These are phyloP conservation scores for Amphibalanus amphitrite DNA, from an alignment of 1,140 invertebrate species.

Conservation along the genomic window DNA sequence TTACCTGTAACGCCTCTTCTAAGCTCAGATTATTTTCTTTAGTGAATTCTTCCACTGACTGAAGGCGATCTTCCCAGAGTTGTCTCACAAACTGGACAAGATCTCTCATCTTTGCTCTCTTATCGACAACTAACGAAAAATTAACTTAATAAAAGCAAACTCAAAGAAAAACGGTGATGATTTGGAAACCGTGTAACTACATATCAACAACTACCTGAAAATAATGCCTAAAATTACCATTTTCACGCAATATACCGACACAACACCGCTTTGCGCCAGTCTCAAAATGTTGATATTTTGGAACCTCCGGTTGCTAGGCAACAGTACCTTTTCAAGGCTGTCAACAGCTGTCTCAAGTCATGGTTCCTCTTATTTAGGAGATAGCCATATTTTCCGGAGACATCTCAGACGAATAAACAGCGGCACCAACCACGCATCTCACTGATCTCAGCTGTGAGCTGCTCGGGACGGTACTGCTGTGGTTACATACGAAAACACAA, in stretches of 20 bases:
- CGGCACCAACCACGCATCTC: no score
- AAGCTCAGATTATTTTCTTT: background rate
- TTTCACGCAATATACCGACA: background rate
- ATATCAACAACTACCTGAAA: background rate
- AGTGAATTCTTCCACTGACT: background rate
- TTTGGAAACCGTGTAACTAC: background rate
- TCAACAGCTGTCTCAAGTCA: background rate
- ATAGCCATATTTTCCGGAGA: no score
- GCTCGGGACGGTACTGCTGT: no score
- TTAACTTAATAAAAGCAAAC: background rate
- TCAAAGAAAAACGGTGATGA: background rate
- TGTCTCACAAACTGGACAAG: background rate
- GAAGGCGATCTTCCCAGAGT: background rate
- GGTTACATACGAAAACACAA: no score
- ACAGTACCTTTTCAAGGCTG: background rate
- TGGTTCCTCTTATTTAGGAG: no score
- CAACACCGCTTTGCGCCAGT: background rate
- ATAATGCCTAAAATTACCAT: background rate
- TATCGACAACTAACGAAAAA: background rate
- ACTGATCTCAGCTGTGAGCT: no score
- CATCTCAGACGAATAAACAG: no score
- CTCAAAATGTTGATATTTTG: background rate
- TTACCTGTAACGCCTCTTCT: background rate
- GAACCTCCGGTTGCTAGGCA: background rate
- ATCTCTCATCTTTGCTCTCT: background rate